Percentiles rank a stretch among this genome's conserved stretches.
phyloP scores from a whole-genome alignment of 2,888 invertebrate genomes.

The Melanargia galathea region DNA sequence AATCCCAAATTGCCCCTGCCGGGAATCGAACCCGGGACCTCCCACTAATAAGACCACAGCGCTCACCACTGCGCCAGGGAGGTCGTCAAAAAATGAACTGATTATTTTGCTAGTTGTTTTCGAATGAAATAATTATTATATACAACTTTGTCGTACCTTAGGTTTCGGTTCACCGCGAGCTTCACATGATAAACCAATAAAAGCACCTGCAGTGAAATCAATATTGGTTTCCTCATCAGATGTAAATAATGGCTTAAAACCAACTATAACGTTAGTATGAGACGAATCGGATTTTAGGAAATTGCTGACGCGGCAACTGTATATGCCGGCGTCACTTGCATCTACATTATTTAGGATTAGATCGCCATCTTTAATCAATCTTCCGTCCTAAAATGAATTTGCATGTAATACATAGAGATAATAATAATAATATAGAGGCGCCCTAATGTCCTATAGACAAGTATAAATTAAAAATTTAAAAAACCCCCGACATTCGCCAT shows the following conservation, averaged over 20 bases:
- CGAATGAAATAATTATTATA: too few species aligned
- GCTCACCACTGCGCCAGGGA: too few species aligned
- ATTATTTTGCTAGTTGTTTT: too few species aligned
- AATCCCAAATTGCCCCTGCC: too few species aligned
- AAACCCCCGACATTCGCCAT: too few species aligned
- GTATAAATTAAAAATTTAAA: too few species aligned
- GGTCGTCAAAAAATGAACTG: too few species aligned
- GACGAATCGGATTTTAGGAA: conserved; percentile 43
- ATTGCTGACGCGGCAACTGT: conserved; percentile 57
- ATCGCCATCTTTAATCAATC: conserved; percentile 41
- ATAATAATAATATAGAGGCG: too few species aligned
- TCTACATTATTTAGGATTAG: conserved; percentile 45
- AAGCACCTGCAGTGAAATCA: conserved; percentile 41
- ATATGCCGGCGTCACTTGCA: conserved; percentile 50
- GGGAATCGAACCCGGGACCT: too few species aligned
- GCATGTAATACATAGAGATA: too few species aligned
- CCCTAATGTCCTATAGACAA: too few species aligned
- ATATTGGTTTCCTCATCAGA: conserved; percentile 43
- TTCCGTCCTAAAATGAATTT: conserved; percentile 48
- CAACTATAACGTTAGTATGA: conserved; percentile 48
- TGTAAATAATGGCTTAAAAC: conserved; percentile 52
- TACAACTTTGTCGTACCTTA: conserved; percentile 44
- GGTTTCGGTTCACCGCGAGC: conserved; percentile 51
- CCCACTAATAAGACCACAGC: too few species aligned
- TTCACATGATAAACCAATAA: conserved; percentile 48